These are phyloP conservation scores for Virgularia gustaviana DNA, from an alignment of 92 coral and sea anemone species.

Conservation along the genomic window DNA sequence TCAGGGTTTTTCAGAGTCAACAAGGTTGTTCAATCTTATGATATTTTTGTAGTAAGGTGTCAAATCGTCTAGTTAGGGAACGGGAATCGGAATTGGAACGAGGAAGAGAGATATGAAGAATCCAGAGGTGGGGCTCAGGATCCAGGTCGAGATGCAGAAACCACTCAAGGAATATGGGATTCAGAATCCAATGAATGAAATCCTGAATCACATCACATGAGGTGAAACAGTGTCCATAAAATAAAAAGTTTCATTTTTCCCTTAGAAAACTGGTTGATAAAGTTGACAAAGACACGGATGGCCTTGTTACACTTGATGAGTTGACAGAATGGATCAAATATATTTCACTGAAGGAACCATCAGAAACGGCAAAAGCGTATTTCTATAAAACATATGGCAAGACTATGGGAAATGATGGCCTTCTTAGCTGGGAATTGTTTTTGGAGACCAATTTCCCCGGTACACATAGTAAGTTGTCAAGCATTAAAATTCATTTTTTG, in stretches of 20 bases:
- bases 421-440: slow-evolving; percentile 56
- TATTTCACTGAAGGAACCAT: slow-evolving; percentile 48
- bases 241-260: no score
- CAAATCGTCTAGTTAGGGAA: no score
- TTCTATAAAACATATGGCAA: slow-evolving; percentile 46
- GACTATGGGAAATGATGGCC: slow-evolving; percentile 30
- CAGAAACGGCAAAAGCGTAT: slow-evolving; percentile 49
- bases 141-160: background rate
- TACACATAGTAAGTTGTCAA: slow-evolving; percentile 11
- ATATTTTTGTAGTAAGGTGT: no score
- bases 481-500: background rate
- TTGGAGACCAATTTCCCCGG: slow-evolving; percentile 38
- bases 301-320: slow-evolving; percentile 56
- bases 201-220: no score
- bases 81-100: no score
- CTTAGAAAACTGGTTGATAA: slow-evolving; percentile 83
- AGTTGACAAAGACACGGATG: slow-evolving; percentile 81
- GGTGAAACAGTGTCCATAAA: no score
- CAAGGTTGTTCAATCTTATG: no score
- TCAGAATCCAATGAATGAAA: background rate
- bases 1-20: no score
- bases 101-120: no score
- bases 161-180: background rate
- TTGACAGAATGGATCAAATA: slow-evolving; percentile 69
- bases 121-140: background rate